phyloP scores from a whole-genome alignment of 2,797 vertebrate genomes.

The Oceanodroma leucorhoa region DNA sequence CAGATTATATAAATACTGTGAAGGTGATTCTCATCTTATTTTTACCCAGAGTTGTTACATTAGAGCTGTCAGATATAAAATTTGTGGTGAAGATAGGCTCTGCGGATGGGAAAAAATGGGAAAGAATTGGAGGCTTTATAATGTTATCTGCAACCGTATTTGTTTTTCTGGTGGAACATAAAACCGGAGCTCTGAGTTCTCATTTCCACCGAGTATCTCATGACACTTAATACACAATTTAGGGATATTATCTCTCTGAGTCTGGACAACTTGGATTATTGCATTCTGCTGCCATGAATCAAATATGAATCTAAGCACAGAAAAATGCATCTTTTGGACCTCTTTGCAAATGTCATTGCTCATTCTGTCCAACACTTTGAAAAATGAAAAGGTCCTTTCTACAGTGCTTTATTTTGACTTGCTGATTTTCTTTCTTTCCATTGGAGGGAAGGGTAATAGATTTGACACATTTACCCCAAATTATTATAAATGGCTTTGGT shows the following conservation, averaged over 20 bases:
- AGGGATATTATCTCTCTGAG: slow-evolving; percentile 51
- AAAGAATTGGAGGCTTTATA: slow-evolving; percentile 1
- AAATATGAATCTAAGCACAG: slow-evolving; percentile 27
- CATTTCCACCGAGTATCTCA: slow-evolving; percentile 36
- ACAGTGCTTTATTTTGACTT: slow-evolving; percentile 14
- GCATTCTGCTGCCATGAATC: slow-evolving; percentile 43
- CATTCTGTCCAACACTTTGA: slow-evolving; percentile 28
- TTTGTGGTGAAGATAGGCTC: not conserved
- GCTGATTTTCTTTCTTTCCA: not conserved
- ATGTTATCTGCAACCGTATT: slow-evolving; percentile 10
- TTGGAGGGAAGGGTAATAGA: not conserved
- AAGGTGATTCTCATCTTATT: slow-evolving; percentile 13
- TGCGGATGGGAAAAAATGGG: not conserved
- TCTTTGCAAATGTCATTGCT: slow-evolving; percentile 31
- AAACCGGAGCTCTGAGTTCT: slow-evolving; percentile 21
- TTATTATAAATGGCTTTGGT: not conserved
- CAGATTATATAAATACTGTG: not conserved
- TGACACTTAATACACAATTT: slow-evolving; percentile 61
- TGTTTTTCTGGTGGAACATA: slow-evolving; percentile 42
- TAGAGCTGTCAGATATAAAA: not conserved
- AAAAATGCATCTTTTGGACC: slow-evolving; percentile 56
- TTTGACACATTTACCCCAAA: not conserved
- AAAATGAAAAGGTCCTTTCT: slow-evolving; percentile 35
- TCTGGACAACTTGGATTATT: slow-evolving; percentile 44
- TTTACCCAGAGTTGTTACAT: not conserved